Percentiles rank a stretch among this genome's conserved stretches.
These are phyloP conservation scores for Netelia inedita DNA, from an alignment of 2,888 invertebrate species.

Conservation along the genomic window DNA sequence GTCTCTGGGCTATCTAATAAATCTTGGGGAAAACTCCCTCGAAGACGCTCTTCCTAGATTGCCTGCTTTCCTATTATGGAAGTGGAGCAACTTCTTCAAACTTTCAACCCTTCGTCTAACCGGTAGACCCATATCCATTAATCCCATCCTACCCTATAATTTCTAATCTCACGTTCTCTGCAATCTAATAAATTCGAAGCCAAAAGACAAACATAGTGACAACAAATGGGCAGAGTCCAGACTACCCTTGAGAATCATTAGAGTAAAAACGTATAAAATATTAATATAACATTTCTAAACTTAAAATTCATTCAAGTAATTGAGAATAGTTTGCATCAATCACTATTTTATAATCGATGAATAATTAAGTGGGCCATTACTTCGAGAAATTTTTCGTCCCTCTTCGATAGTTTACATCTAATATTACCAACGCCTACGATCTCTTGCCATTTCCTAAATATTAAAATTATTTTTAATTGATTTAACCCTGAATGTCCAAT, in stretches of 20 bases:
- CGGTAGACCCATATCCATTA: conserved; percentile 4
- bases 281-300: too few species aligned
- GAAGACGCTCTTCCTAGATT: conserved; percentile 34
- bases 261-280: too few species aligned
- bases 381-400: too few species aligned
- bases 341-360: too few species aligned
- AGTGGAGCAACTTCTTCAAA: conserved; percentile 75
- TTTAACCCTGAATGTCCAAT: not conserved
- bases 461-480: too few species aligned
- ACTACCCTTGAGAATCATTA: not conserved
- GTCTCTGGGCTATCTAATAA: not conserved
- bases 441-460: too few species aligned
- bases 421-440: too few species aligned
- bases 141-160: not conserved
- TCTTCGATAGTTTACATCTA: too few species aligned
- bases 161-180: conserved; percentile 1
- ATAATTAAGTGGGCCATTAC: too few species aligned
- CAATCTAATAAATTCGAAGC: not conserved
- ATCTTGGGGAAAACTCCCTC: conserved; percentile 5
- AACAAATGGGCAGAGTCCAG: not conserved
- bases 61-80: conserved; percentile 76
- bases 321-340: too few species aligned
- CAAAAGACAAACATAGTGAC: not conserved
- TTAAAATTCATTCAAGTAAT: too few species aligned
- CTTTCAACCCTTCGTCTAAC: conserved; percentile 60